Evolutionary conservation across 2,797 vertebrate genomes (phyloP).

Genomic region (Gallinago nigripennis): DNA sequence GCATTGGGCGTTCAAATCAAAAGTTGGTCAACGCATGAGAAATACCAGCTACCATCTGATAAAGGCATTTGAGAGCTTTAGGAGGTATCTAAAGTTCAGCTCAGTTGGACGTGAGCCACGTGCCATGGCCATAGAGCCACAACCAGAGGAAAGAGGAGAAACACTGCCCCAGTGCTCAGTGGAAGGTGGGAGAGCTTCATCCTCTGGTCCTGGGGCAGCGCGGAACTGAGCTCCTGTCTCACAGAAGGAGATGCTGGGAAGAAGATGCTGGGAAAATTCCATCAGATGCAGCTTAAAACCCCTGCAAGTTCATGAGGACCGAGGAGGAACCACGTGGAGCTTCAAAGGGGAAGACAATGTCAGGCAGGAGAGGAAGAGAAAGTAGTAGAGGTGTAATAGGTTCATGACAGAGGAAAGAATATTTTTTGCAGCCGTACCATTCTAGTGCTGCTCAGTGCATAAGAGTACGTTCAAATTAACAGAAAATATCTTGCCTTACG

Average conservation of each 20-base stretch:
- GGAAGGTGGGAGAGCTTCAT: background rate
- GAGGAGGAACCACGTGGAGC: background rate
- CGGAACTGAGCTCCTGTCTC: background rate
- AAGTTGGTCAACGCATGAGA: background rate
- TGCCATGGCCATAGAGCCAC: fast-evolving
- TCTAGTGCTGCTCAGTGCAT: background rate
- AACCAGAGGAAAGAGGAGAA: background rate
- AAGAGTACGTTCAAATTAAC: background rate
- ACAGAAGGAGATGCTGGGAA: background rate
- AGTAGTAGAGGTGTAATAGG: background rate
- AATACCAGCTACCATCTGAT: background rate
- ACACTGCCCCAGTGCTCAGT: fast-evolving
- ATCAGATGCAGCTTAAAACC: background rate
- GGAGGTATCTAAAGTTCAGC: background rate
- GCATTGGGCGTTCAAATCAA: background rate
- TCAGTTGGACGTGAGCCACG: fast-evolving
- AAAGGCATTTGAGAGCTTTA: background rate
- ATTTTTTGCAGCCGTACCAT: background rate
- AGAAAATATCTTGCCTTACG: background rate
- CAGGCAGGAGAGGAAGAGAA: background rate
- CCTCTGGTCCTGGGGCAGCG: background rate
- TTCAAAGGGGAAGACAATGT: background rate
- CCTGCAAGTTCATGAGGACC: background rate
- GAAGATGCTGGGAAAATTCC: background rate
- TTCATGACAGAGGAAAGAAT: background rate